Evolutionary conservation across 2,797 vertebrate genomes (phyloP).

Genomic region (Scolopax bukidnonensis): DNA sequence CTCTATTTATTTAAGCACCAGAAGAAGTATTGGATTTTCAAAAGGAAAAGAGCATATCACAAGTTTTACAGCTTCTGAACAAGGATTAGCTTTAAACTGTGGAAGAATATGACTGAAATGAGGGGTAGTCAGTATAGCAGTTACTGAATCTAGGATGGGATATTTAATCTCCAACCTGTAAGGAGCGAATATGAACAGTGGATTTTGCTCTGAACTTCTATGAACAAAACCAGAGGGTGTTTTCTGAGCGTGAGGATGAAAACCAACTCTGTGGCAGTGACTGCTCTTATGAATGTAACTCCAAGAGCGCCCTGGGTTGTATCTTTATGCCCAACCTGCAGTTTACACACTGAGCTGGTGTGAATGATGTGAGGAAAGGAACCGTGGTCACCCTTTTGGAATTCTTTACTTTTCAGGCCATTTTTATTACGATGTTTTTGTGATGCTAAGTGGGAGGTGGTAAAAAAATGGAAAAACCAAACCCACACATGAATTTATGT

Average conservation of each 20-base stretch:
- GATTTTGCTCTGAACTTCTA: background rate
- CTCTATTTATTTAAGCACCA: slow-evolving; percentile 24
- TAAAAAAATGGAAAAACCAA: background rate
- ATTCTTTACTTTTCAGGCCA: background rate
- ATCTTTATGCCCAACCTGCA: background rate
- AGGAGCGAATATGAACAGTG: background rate
- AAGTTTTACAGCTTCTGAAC: slow-evolving; percentile 7
- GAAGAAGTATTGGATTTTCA: background rate
- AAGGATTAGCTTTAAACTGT: background rate
- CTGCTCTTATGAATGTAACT: background rate
- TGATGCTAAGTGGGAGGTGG: background rate
- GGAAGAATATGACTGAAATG: background rate
- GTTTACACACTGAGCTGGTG: background rate
- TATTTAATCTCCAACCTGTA: background rate
- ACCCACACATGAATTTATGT: background rate
- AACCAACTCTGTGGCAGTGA: background rate
- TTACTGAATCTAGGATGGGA: background rate
- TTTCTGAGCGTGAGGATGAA: background rate
- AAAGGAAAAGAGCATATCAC: background rate
- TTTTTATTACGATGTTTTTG: background rate
- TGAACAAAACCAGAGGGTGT: background rate
- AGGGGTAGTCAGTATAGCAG: background rate
- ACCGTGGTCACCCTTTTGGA: background rate
- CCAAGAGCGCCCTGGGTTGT: background rate
- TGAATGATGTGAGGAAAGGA: background rate